Conservation (phyloP, 2,797 vertebrate species). For the Mormyrus hasselquistii region DNA sequence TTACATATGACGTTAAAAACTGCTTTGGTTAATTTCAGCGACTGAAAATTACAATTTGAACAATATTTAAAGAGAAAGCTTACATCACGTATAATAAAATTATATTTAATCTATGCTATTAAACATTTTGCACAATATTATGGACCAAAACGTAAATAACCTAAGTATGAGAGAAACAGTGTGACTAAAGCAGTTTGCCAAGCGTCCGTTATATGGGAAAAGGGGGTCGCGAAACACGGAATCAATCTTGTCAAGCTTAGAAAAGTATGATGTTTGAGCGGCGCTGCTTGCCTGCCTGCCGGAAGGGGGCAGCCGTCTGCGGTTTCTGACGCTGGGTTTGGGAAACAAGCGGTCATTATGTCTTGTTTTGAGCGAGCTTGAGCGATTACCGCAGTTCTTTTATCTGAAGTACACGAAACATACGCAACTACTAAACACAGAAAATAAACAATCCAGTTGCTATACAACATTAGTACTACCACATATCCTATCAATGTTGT, state of each 20-base stretch:
- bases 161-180: neutral
- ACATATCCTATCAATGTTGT: neutral
- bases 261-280: constrained; percentile 21
- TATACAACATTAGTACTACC: neutral
- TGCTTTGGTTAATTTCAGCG: neutral
- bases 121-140: neutral
- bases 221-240: constrained; percentile 29
- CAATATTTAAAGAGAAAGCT: neutral
- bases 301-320: neutral
- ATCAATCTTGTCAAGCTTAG: constrained; percentile 29
- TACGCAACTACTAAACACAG: neutral
- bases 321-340: neutral
- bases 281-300: neutral
- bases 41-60: neutral
- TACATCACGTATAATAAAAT: neutral
- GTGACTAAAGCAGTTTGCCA: neutral
- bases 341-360: neutral
- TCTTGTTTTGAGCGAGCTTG: neutral
- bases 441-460: neutral
- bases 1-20: neutral
- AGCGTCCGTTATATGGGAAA: neutral
- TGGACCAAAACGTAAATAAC: neutral
- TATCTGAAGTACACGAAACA: neutral
- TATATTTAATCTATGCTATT: neutral
- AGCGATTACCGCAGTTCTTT: neutral